Evolutionary conservation across 2,888 invertebrate species (phyloP).

Genomic region (Limnephilus rhombicus): DNA sequence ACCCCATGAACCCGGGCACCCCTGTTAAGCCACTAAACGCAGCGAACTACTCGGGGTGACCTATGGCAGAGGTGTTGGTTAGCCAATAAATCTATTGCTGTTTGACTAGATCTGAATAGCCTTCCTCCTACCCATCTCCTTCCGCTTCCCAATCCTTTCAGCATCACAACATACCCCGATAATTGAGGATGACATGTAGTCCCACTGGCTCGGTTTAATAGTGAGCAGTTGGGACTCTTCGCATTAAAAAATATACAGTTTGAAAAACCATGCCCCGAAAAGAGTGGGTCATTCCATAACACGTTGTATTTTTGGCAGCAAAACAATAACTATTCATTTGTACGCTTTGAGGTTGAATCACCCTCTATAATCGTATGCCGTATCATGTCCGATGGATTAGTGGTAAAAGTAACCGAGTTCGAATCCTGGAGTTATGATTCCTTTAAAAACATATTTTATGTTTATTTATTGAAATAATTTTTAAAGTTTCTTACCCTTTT

Average conservation of each 20-base stretch:
- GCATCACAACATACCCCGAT: too few species aligned
- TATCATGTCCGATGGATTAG: background rate
- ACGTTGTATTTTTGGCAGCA: conserved; percentile 1
- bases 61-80: too few species aligned
- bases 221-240: too few species aligned
- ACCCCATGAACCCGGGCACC: too few species aligned
- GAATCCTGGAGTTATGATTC: background rate
- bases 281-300: conserved; percentile 11
- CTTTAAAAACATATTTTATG: background rate
- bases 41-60: too few species aligned
- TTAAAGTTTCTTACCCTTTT: too few species aligned
- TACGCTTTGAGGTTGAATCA: background rate
- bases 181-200: too few species aligned
- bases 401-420: background rate
- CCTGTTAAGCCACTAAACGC: too few species aligned
- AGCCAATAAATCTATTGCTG: background rate
- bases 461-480: too few species aligned
- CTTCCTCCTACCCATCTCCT: too few species aligned
- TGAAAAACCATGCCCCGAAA: conserved; percentile 3
- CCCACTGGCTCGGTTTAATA: too few species aligned
- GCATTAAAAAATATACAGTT: background rate
- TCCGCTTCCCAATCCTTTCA: too few species aligned
- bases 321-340: background rate
- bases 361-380: background rate
- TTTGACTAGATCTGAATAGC: background rate